Conservation (phyloP, 2,113 vertebrate species). For the Tor tambroides region DNA sequence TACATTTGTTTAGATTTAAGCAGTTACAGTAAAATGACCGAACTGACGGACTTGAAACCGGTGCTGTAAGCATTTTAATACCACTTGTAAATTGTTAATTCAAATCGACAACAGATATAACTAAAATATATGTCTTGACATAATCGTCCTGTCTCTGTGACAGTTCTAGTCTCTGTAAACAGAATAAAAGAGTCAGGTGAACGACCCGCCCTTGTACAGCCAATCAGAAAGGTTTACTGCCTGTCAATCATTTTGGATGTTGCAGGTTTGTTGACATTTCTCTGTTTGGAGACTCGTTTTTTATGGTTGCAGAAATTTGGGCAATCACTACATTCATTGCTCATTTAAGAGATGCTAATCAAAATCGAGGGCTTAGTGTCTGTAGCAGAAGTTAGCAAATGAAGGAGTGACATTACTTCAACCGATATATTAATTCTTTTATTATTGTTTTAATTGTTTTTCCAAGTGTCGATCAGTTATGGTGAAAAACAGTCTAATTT, state of each 20-base stretch:
- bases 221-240: not conserved
- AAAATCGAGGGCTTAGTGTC: not conserved
- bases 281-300: not conserved
- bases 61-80: no score
- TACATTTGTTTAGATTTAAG: not conserved
- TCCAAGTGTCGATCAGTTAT: not conserved
- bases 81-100: no score
- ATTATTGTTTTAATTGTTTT: not conserved
- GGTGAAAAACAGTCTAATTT: not conserved
- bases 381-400: not conserved
- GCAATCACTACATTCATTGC: not conserved
- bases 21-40: not conserved
- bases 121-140: not conserved
- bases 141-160: not conserved
- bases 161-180: not conserved
- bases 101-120: not conserved
- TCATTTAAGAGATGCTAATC: not conserved
- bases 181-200: not conserved
- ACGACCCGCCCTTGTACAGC: not conserved
- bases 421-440: not conserved
- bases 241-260: not conserved
- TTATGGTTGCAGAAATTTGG: not conserved
- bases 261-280: not conserved
- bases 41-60: not conserved
- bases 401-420: not conserved